These are phyloP conservation scores for Thymallus thymallus DNA, from an alignment of 2,113 vertebrate species.

Conservation along the genomic window DNA sequence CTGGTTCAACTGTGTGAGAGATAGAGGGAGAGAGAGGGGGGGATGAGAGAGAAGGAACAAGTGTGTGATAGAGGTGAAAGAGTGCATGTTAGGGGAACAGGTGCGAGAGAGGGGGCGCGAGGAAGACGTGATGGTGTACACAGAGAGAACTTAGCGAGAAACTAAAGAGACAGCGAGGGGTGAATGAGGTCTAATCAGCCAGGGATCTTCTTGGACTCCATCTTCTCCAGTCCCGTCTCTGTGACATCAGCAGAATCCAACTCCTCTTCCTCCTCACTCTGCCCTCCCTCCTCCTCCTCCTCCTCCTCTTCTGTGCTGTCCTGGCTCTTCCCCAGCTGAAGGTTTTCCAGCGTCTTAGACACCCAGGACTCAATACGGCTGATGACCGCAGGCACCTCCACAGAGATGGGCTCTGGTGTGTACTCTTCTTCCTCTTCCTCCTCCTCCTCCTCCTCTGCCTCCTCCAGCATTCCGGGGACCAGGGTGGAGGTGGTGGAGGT, in stretches of 20 bases:
- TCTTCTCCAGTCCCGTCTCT: slow-evolving; percentile 57
- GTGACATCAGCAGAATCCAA: slow-evolving; percentile 74
- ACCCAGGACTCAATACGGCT: slow-evolving; percentile 98
- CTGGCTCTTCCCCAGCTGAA: slow-evolving; percentile 89
- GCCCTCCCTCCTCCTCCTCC: slow-evolving; percentile 80
- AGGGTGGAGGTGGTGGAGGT: slow-evolving; percentile 96
- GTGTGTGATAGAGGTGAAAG: not conserved
- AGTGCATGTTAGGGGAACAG: too few relatives aligned
- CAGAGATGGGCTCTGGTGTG: slow-evolving; percentile 85
- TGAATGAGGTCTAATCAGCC: slow-evolving; percentile 45
- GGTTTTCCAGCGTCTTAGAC: slow-evolving; percentile 93
- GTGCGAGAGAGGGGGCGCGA: not conserved
- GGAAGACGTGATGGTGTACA: too few relatives aligned
- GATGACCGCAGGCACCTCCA: slow-evolving; percentile 88
- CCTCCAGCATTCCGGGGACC: slow-evolving; percentile 95
- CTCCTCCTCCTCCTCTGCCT: slow-evolving; percentile 86
- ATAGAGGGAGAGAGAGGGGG: not conserved
- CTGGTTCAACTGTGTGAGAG: slow-evolving; percentile 37
- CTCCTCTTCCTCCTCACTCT: slow-evolving; percentile 82
- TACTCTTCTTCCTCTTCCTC: slow-evolving; percentile 94
- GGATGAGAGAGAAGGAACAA: not conserved
- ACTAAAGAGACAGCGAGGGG: not conserved
- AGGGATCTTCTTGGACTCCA: slow-evolving; percentile 46
- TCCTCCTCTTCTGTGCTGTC: slow-evolving; percentile 87
- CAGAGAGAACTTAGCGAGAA: too few relatives aligned